Evolutionary conservation across 2,888 invertebrate species (phyloP).

Genomic region (Phorcus lineatus): DNA sequence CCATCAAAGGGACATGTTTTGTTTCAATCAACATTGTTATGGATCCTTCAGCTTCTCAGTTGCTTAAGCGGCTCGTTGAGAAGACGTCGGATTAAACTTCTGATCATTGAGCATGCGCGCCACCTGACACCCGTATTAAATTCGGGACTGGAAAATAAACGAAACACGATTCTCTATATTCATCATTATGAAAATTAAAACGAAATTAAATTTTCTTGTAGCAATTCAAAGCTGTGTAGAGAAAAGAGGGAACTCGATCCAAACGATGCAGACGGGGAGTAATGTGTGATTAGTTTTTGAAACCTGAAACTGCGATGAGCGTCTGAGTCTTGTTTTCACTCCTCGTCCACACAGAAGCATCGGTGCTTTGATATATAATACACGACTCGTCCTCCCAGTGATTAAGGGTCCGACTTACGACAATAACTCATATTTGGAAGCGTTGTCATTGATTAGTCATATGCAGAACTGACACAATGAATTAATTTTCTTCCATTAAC

Average conservation of each 20-base stretch:
- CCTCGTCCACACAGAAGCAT: not conserved
- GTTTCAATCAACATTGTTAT: no score
- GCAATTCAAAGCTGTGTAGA: not conserved
- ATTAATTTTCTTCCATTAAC: no score
- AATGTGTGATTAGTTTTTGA: not conserved
- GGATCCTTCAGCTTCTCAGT: no score
- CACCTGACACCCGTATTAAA: not conserved
- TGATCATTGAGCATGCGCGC: no score
- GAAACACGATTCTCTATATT: not conserved
- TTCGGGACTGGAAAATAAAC: not conserved
- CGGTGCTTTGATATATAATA: not conserved
- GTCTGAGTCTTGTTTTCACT: not conserved
- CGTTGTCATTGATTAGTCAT: not conserved
- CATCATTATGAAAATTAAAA: not conserved
- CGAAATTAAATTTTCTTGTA: not conserved
- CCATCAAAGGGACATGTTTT: no score
- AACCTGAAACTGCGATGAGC: not conserved
- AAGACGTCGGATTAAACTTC: no score
- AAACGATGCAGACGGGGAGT: not conserved
- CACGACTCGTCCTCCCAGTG: not conserved
- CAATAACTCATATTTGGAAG: not conserved
- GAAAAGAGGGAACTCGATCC: not conserved
- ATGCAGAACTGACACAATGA: no score
- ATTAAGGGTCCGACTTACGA: not conserved
- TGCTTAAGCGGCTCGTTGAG: no score